phyloP scores from a whole-genome alignment of 2,797 vertebrate genomes.

The Capromys pilorides region DNA sequence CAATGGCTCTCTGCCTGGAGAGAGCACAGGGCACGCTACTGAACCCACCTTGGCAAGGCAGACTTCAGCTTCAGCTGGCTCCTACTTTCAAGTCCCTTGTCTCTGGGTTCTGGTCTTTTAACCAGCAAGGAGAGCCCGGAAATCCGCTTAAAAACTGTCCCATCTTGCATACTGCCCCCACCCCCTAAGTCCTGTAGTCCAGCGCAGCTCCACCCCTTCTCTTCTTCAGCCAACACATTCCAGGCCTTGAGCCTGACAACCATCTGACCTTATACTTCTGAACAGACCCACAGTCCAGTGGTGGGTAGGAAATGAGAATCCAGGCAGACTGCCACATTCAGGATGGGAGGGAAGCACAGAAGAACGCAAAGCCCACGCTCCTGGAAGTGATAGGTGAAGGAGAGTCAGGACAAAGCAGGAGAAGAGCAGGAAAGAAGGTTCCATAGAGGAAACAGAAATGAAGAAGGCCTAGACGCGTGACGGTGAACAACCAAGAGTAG shows the following conservation, averaged over 20 bases:
- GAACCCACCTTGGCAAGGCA: background rate
- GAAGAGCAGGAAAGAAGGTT: background rate
- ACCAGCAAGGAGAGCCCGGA: background rate
- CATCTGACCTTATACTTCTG: background rate
- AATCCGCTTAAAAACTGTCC: constrained; percentile 1
- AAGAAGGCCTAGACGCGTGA: background rate
- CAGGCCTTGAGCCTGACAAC: background rate
- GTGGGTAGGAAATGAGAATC: background rate
- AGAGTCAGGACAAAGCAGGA: background rate
- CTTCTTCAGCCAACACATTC: background rate
- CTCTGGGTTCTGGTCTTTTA: background rate
- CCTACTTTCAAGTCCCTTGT: background rate
- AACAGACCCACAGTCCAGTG: background rate
- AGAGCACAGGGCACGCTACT: background rate
- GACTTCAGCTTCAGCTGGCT: background rate
- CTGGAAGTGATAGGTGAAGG: background rate
- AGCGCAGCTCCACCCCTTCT: background rate
- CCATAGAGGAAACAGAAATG: background rate
- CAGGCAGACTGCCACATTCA: background rate
- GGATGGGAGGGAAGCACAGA: background rate
- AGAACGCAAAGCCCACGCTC: background rate
- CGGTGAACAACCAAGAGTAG: background rate
- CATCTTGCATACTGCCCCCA: background rate
- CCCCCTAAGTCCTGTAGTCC: background rate
- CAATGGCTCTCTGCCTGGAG: background rate